phyloP scores from a whole-genome alignment of 2,797 vertebrate genomes.

The Miichthys miiuy region DNA sequence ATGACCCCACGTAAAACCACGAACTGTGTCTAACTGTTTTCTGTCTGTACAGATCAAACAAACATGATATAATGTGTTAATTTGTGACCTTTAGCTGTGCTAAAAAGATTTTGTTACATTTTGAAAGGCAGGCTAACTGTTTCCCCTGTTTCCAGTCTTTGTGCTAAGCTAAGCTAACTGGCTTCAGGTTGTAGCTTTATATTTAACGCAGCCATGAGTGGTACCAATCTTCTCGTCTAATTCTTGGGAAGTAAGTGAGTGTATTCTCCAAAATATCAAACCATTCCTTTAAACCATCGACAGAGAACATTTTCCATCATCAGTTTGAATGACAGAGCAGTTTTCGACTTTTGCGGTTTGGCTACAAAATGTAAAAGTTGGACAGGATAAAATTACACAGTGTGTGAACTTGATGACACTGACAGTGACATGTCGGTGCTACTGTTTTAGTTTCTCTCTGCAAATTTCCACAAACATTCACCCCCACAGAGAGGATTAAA shows the following conservation, averaged over 20 bases:
- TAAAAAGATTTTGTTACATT: background rate
- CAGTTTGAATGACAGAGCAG: constrained; percentile 10
- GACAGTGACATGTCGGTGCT: constrained; percentile 22
- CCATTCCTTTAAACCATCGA: background rate
- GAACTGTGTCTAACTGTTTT: background rate
- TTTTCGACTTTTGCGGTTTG: constrained; percentile 27
- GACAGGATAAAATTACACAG: constrained; percentile 35
- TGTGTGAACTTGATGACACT: constrained; percentile 27
- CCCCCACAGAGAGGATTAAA: constrained; percentile 14
- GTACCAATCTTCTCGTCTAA: background rate
- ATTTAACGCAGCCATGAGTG: background rate
- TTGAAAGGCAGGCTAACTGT: background rate
- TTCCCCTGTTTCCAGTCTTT: background rate
- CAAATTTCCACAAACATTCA: constrained; percentile 32
- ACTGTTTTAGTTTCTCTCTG: constrained; percentile 24
- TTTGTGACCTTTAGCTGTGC: too few species aligned
- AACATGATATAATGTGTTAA: background rate
- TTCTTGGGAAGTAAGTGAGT: background rate
- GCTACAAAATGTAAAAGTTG: constrained; percentile 1
- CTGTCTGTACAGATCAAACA: background rate
- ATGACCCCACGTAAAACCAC: too few species aligned
- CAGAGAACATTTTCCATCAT: constrained; percentile 19
- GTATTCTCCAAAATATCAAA: constrained; percentile 1
- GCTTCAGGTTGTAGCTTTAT: background rate
- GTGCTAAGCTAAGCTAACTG: constrained; percentile 10